Conservation (phyloP, 1,140 invertebrate genomes). For the Drosophila carrolli region DNA sequence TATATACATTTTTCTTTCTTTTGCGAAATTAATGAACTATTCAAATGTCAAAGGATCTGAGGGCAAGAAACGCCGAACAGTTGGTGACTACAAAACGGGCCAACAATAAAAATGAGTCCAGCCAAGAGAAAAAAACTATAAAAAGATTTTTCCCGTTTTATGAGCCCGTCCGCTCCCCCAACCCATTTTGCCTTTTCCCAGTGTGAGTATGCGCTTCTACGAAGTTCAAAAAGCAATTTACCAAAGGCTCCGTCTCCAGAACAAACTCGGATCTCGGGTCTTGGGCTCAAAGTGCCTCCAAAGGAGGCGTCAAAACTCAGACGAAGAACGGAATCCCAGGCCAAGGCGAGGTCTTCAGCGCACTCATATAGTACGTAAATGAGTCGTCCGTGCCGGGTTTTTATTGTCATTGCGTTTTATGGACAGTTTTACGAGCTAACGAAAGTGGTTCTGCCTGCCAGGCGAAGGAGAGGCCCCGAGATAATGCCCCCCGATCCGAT, state of each 20-base stretch:
- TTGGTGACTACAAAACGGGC: conserved; percentile 69
- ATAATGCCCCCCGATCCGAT: conserved; percentile 52
- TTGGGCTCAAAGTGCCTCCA: conserved; percentile 70
- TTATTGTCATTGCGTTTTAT: conserved; percentile 83
- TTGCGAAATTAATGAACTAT: conserved; percentile 82
- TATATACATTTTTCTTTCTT: conserved; percentile 53
- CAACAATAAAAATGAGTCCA: conserved; percentile 80
- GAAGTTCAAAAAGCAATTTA: conserved; percentile 83
- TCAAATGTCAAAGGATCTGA: conserved; percentile 81
- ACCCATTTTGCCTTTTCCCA: background rate
- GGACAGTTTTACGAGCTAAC: conserved; percentile 82
- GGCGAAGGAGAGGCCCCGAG: conserved; percentile 36
- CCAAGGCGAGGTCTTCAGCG: conserved; percentile 31
- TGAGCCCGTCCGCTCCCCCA: conserved; percentile 35
- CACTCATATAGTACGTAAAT: conserved; percentile 51
- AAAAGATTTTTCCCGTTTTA: conserved; percentile 78
- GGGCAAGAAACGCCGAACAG: conserved; percentile 66
- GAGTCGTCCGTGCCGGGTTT: conserved; percentile 67
- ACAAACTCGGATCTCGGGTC: conserved; percentile 9
- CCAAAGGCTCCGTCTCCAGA: conserved; percentile 56
- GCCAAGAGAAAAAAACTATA: conserved; percentile 72
- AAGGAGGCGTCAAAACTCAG: conserved; percentile 53
- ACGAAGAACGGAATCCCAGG: conserved; percentile 5
- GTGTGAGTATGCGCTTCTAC: conserved; percentile 68
- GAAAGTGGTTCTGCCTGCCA: conserved; percentile 71